Percentiles rank a stretch among this genome's conserved stretches.
Evolutionary conservation across 64 coral and sea anemone species (phyloP).

Genomic region (Stichodactyla helianthus): DNA sequence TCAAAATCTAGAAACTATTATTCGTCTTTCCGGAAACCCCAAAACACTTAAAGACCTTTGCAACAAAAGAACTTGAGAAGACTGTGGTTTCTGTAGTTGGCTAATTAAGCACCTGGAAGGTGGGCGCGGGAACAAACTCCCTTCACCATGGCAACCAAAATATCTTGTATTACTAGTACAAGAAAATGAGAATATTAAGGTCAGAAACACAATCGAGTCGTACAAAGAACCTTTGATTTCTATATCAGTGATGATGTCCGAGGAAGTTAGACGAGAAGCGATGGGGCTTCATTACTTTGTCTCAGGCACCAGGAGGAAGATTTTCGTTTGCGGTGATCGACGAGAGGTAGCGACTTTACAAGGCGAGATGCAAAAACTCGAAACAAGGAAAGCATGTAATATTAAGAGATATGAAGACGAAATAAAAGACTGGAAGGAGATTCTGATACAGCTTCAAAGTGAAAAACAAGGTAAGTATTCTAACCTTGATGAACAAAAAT

Average conservation of each 20-base stretch:
- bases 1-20: too few species aligned
- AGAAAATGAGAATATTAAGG: background rate
- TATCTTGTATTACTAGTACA: background rate
- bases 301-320: background rate
- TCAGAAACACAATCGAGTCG: too few species aligned
- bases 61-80: background rate
- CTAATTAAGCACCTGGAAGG: background rate
- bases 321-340: background rate
- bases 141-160: constrained; percentile 7
- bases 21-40: too few species aligned
- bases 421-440: constrained; percentile 26
- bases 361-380: background rate
- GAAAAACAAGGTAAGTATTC: constrained; percentile 25
- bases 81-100: background rate
- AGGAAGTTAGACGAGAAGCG: background rate
- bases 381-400: constrained; percentile 1
- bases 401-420: constrained; percentile 5
- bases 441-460: constrained; percentile 25
- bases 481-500: too few species aligned
- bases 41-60: background rate
- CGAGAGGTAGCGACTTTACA: background rate
- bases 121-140: background rate
- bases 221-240: too few species aligned
- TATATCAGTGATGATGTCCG: background rate
- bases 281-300: background rate